Evolutionary conservation across 2,113 vertebrate species (phyloP).

Genomic region (Malurus elegans): DNA sequence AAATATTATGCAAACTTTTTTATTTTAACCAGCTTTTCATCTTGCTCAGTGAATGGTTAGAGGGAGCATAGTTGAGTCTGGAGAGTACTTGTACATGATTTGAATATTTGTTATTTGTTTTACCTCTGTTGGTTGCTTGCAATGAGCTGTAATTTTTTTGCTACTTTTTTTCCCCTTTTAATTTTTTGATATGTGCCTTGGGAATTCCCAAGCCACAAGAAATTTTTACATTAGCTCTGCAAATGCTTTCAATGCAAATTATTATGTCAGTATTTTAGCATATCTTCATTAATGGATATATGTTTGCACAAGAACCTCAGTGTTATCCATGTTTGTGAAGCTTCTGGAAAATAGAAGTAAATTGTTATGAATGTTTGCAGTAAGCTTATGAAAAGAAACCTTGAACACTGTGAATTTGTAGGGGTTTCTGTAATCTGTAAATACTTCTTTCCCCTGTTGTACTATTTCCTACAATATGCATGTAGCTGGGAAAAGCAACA

Average conservation of each 20-base stretch:
- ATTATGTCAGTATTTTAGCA: slow-evolving; percentile 17
- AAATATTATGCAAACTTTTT: neutral
- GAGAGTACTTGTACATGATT: neutral
- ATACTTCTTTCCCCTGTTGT: neutral
- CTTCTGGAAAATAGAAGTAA: slow-evolving; percentile 7
- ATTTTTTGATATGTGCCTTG: slow-evolving; percentile 33
- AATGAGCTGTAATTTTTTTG: neutral
- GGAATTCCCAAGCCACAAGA: slow-evolving; percentile 59
- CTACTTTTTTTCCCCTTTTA: neutral
- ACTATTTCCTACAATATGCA: neutral
- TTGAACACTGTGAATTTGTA: neutral
- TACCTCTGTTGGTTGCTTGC: neutral
- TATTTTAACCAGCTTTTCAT: slow-evolving; percentile 27
- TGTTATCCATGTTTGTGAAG: slow-evolving; percentile 11
- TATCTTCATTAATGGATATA: slow-evolving; percentile 42
- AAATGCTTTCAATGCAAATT: slow-evolving; percentile 38
- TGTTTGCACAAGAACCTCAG: slow-evolving; percentile 37
- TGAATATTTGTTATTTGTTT: slow-evolving; percentile 35
- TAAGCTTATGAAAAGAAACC: neutral
- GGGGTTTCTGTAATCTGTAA: neutral
- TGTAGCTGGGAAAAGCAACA: neutral
- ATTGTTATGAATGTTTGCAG: slow-evolving; percentile 9
- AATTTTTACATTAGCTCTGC: slow-evolving; percentile 34
- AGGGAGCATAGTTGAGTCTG: neutral
- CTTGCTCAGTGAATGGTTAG: neutral